Evolutionary conservation across 2,797 vertebrate species (phyloP).

Genomic region (Pseudomugil tenellus): DNA sequence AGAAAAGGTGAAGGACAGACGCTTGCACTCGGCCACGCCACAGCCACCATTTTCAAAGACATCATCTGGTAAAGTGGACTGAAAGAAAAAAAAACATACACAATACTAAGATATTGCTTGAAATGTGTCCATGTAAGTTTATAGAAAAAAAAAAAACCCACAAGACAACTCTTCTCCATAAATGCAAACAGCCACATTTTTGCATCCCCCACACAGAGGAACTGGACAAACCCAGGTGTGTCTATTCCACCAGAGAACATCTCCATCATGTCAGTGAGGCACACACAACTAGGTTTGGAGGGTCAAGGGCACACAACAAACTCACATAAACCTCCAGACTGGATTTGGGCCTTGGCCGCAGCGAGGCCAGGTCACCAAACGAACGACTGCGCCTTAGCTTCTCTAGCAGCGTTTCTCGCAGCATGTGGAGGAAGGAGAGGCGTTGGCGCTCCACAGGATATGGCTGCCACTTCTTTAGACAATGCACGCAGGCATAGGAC

Average conservation of each 20-base stretch:
- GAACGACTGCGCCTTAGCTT: slow-evolving; percentile 95
- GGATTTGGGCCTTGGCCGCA: slow-evolving; percentile 91
- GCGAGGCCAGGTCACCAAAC: slow-evolving; percentile 94
- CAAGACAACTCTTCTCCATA: not conserved
- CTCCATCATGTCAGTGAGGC: slow-evolving; percentile 30
- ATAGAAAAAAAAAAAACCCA: slow-evolving; percentile 12
- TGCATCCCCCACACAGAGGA: slow-evolving; percentile 21
- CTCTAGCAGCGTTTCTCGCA: slow-evolving; percentile 94
- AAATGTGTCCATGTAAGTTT: slow-evolving; percentile 8
- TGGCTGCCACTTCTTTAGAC: slow-evolving; percentile 90
- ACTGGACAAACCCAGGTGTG: slow-evolving; percentile 25
- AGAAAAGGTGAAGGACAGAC: slow-evolving; percentile 91
- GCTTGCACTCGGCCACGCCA: slow-evolving; percentile 84
- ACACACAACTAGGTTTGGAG: slow-evolving; percentile 41
- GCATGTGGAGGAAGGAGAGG: slow-evolving; percentile 91
- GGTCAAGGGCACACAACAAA: slow-evolving; percentile 72
- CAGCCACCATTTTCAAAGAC: slow-evolving; percentile 88
- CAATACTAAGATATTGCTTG: not conserved
- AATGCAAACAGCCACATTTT: slow-evolving; percentile 46
- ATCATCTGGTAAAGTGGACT: slow-evolving; percentile 93
- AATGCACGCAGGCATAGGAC: slow-evolving; percentile 57
- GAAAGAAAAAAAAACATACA: slow-evolving; percentile 20
- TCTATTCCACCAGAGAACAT: slow-evolving; percentile 35
- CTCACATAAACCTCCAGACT: slow-evolving; percentile 97
- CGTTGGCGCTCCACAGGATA: slow-evolving; percentile 88